A percentile compares a stretch with the other conserved stretches of the same genome.
phyloP scores from a whole-genome alignment of 2,113 vertebrate species.

The Osmerus mordax region DNA sequence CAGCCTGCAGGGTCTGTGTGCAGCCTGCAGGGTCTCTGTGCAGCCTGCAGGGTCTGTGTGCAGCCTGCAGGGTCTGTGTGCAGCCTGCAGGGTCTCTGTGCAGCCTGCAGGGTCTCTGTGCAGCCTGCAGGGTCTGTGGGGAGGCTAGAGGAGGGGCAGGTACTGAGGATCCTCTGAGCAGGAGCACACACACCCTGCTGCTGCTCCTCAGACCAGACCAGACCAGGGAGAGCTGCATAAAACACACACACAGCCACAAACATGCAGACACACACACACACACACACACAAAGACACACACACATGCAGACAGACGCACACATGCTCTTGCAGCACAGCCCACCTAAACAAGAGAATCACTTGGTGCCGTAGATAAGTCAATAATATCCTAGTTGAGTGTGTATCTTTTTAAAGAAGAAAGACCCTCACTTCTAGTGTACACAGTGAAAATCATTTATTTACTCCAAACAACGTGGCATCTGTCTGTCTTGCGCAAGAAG shows the following conservation, averaged over 20 bases:
- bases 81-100: slow-evolving; percentile 45
- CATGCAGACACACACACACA: not conserved
- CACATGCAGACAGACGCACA: not conserved
- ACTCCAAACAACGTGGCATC: too few relatives aligned
- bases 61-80: slow-evolving; percentile 55
- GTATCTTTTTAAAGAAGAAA: too few relatives aligned
- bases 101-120: too few relatives aligned
- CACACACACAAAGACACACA: not conserved
- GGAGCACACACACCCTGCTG: slow-evolving; percentile 51
- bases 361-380: too few relatives aligned
- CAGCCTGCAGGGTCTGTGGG: slow-evolving; percentile 53
- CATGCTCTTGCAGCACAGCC: slow-evolving; percentile 16
- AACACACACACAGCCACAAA: not conserved
- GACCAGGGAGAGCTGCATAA: slow-evolving; percentile 6
- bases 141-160: slow-evolving; percentile 64
- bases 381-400: too few relatives aligned
- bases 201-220: slow-evolving; percentile 44
- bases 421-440: slow-evolving; percentile 11
- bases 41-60: too few relatives aligned
- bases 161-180: slow-evolving; percentile 55
- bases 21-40: slow-evolving; percentile 24
- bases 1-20: slow-evolving; percentile 51
- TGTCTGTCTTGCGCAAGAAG: not conserved
- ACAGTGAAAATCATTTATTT: too few relatives aligned
- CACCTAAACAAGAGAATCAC: slow-evolving; percentile 27